These are phyloP conservation scores for Bruchidius siliquastri DNA, from an alignment of 2,888 invertebrate genomes.

Conservation along the genomic window DNA sequence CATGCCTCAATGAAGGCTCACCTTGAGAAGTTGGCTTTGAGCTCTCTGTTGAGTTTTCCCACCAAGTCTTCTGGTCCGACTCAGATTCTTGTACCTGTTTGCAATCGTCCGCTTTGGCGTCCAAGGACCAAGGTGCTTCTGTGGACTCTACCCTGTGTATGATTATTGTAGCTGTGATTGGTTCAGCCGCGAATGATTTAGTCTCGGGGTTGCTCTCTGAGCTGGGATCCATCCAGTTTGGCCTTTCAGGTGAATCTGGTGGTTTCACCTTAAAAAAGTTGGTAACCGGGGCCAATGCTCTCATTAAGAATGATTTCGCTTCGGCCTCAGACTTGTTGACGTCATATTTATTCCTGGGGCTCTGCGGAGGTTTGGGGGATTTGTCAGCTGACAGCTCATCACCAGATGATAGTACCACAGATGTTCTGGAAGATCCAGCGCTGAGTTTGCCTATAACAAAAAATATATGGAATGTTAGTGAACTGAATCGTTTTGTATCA, in stretches of 20 bases:
- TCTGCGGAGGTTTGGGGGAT: conserved; percentile 52
- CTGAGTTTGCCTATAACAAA: conserved; percentile 25
- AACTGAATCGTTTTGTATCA: no score
- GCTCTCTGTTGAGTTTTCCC: not conserved
- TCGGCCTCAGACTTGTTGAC: conserved; percentile 53
- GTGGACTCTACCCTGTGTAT: conserved; percentile 54
- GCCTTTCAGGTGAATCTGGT: conserved; percentile 47
- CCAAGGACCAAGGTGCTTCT: conserved; percentile 60
- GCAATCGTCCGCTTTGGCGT: conserved; percentile 6
- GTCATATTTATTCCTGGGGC: conserved; percentile 44
- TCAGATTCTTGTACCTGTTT: not conserved
- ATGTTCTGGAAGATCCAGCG: conserved; percentile 52
- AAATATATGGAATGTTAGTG: not conserved
- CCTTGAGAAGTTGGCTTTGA: not conserved
- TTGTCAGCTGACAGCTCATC: conserved; percentile 54
- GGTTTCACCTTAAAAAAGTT: conserved; percentile 61
- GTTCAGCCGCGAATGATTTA: conserved; percentile 31
- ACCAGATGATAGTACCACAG: conserved; percentile 48
- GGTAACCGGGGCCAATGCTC: conserved; percentile 71
- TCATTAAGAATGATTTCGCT: conserved; percentile 67
- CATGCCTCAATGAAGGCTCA: not conserved
- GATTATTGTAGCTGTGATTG: conserved; percentile 45
- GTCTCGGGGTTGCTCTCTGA: conserved; percentile 23
- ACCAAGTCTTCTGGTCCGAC: not conserved
- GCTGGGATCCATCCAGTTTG: conserved; percentile 43